Conservation (phyloP, 2,888 invertebrate genomes). For the Lypha dubia region DNA sequence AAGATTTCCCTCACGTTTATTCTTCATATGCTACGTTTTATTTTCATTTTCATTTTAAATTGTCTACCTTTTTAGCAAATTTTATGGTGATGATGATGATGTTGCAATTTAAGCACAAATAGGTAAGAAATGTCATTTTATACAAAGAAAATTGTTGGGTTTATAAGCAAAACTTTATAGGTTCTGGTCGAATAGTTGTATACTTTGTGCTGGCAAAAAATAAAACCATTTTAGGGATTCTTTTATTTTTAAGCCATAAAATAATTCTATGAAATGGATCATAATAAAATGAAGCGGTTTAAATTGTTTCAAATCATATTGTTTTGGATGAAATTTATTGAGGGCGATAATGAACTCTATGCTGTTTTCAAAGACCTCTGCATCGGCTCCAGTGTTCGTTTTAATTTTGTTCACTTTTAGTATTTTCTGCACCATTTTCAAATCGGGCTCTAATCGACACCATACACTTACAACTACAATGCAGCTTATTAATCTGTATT, state of each 20-base stretch:
- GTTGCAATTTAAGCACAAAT: conserved; percentile 62
- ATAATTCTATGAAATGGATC: not conserved
- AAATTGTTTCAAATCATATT: not conserved
- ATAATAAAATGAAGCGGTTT: not conserved
- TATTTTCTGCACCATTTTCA: too few relatives aligned
- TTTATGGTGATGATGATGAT: conserved; percentile 71
- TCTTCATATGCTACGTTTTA: conserved; percentile 53
- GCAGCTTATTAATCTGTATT: too few relatives aligned
- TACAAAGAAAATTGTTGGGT: not conserved
- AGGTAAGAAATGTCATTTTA: conserved; percentile 1
- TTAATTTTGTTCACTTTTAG: too few relatives aligned
- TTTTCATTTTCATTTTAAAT: conserved; percentile 53
- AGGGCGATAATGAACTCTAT: too few relatives aligned
- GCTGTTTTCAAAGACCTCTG: too few relatives aligned
- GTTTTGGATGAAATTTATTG: too few relatives aligned
- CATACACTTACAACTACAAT: too few relatives aligned
- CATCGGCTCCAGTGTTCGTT: too few relatives aligned
- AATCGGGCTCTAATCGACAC: too few relatives aligned
- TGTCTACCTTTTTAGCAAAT: conserved; percentile 65
- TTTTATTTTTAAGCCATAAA: not conserved
- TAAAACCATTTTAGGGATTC: not conserved
- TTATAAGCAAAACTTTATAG: not conserved
- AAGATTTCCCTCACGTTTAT: conserved; percentile 70
- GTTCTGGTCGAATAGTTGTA: not conserved
- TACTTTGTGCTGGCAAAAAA: conserved; percentile 1